phyloP scores from a whole-genome alignment of 64 coral and sea anemone species.

The Stichodactyla mertensii region DNA sequence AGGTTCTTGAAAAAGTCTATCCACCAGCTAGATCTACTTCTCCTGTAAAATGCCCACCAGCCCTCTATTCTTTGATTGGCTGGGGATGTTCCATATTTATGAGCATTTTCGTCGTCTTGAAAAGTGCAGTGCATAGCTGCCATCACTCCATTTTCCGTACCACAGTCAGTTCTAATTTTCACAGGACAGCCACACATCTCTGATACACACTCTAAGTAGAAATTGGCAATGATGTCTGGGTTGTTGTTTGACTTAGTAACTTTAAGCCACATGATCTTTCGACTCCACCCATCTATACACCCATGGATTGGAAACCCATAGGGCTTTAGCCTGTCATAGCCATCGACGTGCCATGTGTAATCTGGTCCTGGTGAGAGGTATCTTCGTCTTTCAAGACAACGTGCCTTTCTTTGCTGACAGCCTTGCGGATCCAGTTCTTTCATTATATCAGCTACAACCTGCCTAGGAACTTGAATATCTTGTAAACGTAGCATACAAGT shows the following conservation, averaged over 20 bases:
- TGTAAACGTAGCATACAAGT: constrained; percentile 39
- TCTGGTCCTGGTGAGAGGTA: constrained; percentile 58
- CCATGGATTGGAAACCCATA: constrained; percentile 74
- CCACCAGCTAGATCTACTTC: constrained; percentile 69
- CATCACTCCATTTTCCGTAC: constrained; percentile 75
- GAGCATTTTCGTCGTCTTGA: constrained; percentile 37
- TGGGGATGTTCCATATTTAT: constrained; percentile 75
- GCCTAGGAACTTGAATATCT: constrained; percentile 59
- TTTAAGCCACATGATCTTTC: constrained; percentile 69
- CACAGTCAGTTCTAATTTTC: constrained; percentile 55
- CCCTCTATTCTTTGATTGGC: constrained; percentile 68
- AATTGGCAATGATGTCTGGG: constrained; percentile 66
- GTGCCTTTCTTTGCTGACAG: constrained; percentile 52
- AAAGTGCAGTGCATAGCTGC: constrained; percentile 69
- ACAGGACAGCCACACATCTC: constrained; percentile 55
- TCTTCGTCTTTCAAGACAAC: constrained; percentile 35
- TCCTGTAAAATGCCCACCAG: constrained; percentile 68
- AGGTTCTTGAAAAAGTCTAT: constrained; percentile 72
- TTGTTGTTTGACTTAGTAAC: constrained; percentile 69
- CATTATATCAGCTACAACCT: constrained; percentile 49
- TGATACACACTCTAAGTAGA: constrained; percentile 55
- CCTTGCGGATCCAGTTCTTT: constrained; percentile 74
- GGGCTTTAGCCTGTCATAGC: constrained; percentile 58
- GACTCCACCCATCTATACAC: constrained; percentile 63
- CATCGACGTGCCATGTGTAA: constrained; percentile 69